A percentile compares a stretch with the other conserved stretches of the same genome.
phyloP scores from a whole-genome alignment of 2,113 vertebrate genomes.

The Smithornis capensis region DNA sequence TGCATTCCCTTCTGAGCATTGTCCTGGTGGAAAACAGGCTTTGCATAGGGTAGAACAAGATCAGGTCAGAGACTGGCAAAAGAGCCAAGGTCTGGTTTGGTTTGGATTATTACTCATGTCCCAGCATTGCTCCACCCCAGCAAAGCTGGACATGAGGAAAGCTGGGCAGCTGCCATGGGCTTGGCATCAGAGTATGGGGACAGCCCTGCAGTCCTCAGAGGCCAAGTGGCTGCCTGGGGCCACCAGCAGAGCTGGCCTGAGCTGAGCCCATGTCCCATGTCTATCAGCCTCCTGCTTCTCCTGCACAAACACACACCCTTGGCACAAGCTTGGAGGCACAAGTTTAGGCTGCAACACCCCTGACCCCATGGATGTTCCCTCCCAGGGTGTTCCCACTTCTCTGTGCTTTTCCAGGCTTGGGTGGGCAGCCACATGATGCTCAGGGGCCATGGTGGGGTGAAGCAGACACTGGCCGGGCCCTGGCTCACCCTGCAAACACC shows the following conservation, averaged over 20 bases:
- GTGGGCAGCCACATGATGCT: neutral
- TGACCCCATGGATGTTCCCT: accelerated
- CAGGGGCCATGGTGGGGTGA: neutral
- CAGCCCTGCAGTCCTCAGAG: neutral
- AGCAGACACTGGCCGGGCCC: neutral
- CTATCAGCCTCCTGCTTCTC: neutral
- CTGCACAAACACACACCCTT: accelerated
- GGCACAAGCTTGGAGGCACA: neutral
- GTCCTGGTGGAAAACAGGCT: neutral
- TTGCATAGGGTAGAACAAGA: neutral
- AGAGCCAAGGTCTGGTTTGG: neutral
- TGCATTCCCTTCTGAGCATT: neutral
- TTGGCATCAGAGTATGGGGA: neutral
- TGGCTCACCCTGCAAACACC: neutral
- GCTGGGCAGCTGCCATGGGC: neutral
- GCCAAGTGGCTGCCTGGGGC: neutral
- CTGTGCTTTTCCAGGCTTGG: neutral
- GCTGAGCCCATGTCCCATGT: neutral
- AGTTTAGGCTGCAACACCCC: neutral
- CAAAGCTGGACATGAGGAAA: neutral
- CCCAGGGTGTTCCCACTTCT: neutral
- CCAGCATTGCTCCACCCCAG: neutral
- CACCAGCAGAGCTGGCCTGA: neutral
- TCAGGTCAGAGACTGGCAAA: neutral
- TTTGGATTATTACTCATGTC: neutral